Evolutionary conservation across 2,888 invertebrate species (phyloP).

Genomic region (Galeruca laticollis): DNA sequence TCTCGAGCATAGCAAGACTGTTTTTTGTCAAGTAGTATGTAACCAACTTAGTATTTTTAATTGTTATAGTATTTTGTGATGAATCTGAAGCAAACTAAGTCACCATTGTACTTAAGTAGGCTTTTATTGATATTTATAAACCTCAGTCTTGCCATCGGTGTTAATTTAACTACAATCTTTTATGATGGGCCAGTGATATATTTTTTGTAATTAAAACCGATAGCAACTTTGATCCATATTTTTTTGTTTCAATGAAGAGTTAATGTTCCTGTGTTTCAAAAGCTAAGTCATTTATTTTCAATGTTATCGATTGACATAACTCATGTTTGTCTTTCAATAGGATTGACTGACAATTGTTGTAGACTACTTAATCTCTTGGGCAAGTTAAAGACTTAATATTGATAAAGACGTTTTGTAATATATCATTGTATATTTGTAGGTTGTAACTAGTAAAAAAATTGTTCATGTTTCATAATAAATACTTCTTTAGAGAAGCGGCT

Average conservation of each 20-base stretch:
- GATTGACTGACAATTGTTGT: conserved; percentile 58
- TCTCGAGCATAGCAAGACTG: conserved; percentile 54
- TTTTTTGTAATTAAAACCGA: conserved; percentile 42
- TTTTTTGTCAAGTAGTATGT: conserved; percentile 58
- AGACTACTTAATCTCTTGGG: conserved; percentile 62
- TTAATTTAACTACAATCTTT: conserved; percentile 42
- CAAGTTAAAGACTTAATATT: conserved; percentile 65
- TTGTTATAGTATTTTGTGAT: conserved; percentile 61
- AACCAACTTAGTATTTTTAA: conserved; percentile 56
- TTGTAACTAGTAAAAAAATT: conserved; percentile 64
- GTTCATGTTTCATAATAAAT: conserved; percentile 66
- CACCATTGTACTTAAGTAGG: conserved; percentile 59
- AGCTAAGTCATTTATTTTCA: conserved; percentile 65
- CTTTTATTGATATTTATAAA: conserved; percentile 53
- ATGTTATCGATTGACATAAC: conserved; percentile 49
- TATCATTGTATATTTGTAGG: conserved; percentile 64
- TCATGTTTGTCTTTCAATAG: conserved; percentile 46
- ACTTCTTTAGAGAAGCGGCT: conserved; percentile 64
- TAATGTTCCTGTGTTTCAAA: conserved; percentile 66
- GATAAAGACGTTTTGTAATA: conserved; percentile 66
- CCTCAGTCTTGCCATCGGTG: conserved; percentile 47
- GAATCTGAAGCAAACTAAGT: conserved; percentile 62
- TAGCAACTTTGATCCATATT: conserved; percentile 35
- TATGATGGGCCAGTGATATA: conserved; percentile 43
- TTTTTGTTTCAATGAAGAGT: conserved; percentile 62